Evolutionary conservation across 2,888 invertebrate species (phyloP).

Genomic region (Amblyjoppa proteus): DNA sequence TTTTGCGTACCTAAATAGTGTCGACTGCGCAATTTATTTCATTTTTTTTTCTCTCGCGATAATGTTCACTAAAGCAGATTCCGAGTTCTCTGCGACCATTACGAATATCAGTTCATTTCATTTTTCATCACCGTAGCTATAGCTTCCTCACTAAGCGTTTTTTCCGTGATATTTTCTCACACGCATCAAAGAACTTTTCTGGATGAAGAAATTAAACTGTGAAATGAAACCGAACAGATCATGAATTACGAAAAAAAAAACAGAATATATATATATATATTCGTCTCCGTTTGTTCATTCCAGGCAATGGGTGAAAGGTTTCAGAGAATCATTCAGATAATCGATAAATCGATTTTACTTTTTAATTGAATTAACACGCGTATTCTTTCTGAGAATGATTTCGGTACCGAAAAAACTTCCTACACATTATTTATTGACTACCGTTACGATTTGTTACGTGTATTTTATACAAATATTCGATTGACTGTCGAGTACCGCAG

Average conservation of each 20-base stretch:
- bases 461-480: conserved; percentile 77
- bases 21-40: conserved; percentile 70
- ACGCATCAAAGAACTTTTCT: conserved; percentile 39
- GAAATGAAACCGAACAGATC: conserved; percentile 17
- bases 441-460: conserved; percentile 74
- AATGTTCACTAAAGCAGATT: conserved; percentile 71
- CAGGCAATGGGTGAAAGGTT: conserved; percentile 55
- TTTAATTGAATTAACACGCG: conserved; percentile 45
- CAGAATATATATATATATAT: conserved; percentile 20
- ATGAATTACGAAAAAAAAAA: conserved; percentile 5
- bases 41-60: neutral
- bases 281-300: conserved; percentile 63
- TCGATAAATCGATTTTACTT: conserved; percentile 51
- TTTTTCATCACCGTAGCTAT: conserved; percentile 46
- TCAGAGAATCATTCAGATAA: conserved; percentile 32
- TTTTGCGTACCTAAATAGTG: conserved; percentile 75
- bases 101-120: conserved; percentile 75
- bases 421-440: conserved; percentile 79
- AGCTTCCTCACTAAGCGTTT: conserved; percentile 16
- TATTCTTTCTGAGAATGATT: conserved; percentile 38
- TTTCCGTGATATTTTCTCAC: conserved; percentile 49
- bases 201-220: conserved; percentile 5
- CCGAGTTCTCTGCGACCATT: conserved; percentile 69
- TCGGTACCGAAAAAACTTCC: conserved; percentile 57
- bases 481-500: conserved; percentile 80